A percentile compares a stretch with the other conserved stretches of the same genome.
Evolutionary conservation across 2,888 invertebrate species (phyloP).

Genomic region (Hyposoter dolosus): DNA sequence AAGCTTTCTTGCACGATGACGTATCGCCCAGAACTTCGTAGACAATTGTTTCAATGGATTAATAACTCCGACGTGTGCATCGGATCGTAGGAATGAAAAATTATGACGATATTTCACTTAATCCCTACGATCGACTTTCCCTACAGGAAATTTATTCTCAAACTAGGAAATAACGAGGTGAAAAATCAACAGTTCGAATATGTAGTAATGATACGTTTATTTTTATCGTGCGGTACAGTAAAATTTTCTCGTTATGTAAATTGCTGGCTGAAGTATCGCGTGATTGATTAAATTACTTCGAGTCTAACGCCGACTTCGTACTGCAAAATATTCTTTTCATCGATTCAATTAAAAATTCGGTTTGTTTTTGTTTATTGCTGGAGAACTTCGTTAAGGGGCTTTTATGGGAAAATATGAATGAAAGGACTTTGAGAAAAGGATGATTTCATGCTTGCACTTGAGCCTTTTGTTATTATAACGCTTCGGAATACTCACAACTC

Average conservation of each 20-base stretch:
- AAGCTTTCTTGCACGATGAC: background rate
- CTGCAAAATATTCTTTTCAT: background rate
- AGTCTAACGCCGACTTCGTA: background rate
- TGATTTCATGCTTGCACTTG: slow-evolving; percentile 11
- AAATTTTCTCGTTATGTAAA: slow-evolving; percentile 55
- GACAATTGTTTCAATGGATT: slow-evolving; percentile 42
- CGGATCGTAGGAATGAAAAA: slow-evolving; percentile 13
- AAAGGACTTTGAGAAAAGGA: background rate
- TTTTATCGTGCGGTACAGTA: background rate
- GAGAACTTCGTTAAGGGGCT: background rate
- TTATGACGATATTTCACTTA: background rate
- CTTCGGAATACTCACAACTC: background rate
- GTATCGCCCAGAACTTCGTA: slow-evolving; percentile 21
- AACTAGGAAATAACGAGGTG: background rate
- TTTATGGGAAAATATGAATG: background rate
- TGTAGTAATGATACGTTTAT: background rate
- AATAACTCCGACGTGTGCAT: background rate
- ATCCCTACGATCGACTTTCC: background rate
- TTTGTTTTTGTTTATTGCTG: background rate
- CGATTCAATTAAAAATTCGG: background rate
- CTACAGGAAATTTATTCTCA: background rate
- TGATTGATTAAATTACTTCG: slow-evolving; percentile 49
- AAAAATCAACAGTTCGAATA: slow-evolving; percentile 12
- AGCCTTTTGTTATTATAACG: slow-evolving; percentile 6
- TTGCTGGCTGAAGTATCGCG: slow-evolving; percentile 35